Evolutionary conservation across 2,797 vertebrate genomes (phyloP).

Genomic region (Pseudochirops corinnae): DNA sequence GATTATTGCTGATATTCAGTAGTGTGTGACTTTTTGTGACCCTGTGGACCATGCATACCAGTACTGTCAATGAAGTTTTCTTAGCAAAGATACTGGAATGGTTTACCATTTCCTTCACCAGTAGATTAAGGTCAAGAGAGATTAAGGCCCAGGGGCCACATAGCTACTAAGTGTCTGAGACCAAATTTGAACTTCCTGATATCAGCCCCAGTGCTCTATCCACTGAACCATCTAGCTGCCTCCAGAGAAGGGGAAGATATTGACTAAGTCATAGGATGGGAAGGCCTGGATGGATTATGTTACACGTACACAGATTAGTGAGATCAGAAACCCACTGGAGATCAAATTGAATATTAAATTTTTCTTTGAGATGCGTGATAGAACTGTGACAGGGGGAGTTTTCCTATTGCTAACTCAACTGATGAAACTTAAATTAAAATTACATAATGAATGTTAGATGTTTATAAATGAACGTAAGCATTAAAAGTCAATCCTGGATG

Average conservation of each 20-base stretch:
- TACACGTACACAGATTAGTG: not conserved
- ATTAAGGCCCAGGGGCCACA: not conserved
- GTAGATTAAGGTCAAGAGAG: not conserved
- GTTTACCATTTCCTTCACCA: not conserved
- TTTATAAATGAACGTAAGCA: conserved; percentile 53
- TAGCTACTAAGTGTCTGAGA: not conserved
- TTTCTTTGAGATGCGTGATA: conserved; percentile 52
- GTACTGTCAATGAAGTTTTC: not conserved
- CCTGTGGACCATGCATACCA: not conserved
- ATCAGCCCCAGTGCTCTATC: not conserved
- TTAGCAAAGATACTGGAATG: not conserved
- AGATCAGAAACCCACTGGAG: not conserved
- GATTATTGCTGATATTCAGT: not conserved
- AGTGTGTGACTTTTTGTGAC: not conserved
- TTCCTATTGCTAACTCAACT: conserved; percentile 37
- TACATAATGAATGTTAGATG: conserved; percentile 47
- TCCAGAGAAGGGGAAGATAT: not conserved
- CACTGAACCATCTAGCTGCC: not conserved
- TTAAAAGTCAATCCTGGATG: conserved; percentile 69
- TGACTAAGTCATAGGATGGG: not conserved
- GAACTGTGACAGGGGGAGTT: conserved; percentile 24
- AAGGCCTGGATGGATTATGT: not conserved
- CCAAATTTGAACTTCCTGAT: not conserved
- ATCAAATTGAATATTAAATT: conserved; percentile 15
- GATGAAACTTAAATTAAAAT: conserved; percentile 58